These are phyloP conservation scores for Acanthaster planci DNA, from an alignment of 35 echinoderm and acorn worm genomes.

Conservation along the genomic window DNA sequence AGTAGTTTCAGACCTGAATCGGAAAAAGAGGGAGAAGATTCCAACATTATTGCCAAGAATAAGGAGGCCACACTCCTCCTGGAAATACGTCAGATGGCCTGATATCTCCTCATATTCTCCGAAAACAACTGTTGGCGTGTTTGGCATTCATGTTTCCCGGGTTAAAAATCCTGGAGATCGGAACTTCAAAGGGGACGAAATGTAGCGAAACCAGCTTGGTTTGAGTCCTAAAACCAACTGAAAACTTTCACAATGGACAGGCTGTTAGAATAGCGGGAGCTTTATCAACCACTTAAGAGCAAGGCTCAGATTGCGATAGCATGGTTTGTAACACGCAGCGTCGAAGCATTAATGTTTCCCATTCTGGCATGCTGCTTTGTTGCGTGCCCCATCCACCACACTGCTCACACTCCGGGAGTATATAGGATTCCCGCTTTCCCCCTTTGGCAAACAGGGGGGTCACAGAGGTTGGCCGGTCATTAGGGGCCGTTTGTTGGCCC, in stretches of 20 bases:
- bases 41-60: background rate
- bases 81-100: no score
- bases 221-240: no score
- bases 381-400: background rate
- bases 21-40: constrained; percentile 30
- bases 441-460: background rate
- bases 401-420: constrained; percentile 3
- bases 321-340: background rate
- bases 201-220: no score
- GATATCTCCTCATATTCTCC: no score
- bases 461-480: background rate
- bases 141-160: no score
- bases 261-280: constrained; percentile 2
- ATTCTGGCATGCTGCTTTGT: background rate
- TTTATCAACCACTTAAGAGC: background rate
- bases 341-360: constrained; percentile 6
- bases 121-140: no score
- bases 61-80: no score
- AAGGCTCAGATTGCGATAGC: background rate
- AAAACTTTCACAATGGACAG: background rate
- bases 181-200: no score
- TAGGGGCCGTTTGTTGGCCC: constrained; percentile 21
- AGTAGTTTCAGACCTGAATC: constrained; percentile 70
- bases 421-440: background rate
- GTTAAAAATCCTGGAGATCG: no score